phyloP scores from a whole-genome alignment of 2,113 vertebrate genomes.

The Prochilodus magdalenae region DNA sequence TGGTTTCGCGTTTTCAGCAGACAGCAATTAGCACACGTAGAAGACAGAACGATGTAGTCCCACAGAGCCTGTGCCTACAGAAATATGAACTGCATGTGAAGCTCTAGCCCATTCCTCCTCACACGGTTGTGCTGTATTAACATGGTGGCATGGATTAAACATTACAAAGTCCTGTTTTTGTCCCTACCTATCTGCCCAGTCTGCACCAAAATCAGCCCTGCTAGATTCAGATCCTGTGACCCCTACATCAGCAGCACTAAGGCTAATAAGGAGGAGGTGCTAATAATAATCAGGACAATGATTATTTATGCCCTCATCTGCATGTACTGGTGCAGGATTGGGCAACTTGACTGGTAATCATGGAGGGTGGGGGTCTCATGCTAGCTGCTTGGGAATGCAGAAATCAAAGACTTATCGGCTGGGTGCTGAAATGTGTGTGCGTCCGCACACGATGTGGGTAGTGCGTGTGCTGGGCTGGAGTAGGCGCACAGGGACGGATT shows the following conservation, averaged over 20 bases:
- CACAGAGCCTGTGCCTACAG: background rate
- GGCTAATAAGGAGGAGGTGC: slow-evolving; percentile 11
- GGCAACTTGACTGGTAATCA: slow-evolving; percentile 14
- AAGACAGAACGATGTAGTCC: slow-evolving; percentile 55
- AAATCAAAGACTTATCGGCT: slow-evolving; percentile 64
- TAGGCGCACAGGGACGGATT: slow-evolving; percentile 22
- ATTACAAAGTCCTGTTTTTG: background rate
- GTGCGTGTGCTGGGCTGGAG: slow-evolving; percentile 25
- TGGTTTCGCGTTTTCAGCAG: slow-evolving; percentile 48
- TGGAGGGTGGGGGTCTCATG: slow-evolving; percentile 5
- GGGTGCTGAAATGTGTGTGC: slow-evolving; percentile 28
- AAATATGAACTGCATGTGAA: background rate
- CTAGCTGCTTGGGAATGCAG: slow-evolving; percentile 58
- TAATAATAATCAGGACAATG: slow-evolving; percentile 42
- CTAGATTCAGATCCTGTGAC: background rate
- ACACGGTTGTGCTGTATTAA: background rate
- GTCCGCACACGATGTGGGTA: background rate
- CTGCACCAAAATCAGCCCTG: background rate
- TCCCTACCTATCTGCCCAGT: background rate
- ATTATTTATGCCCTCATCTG: slow-evolving; percentile 43
- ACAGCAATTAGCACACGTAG: slow-evolving; percentile 52
- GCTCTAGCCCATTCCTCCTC: background rate
- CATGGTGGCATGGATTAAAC: background rate
- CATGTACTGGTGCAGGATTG: slow-evolving; percentile 33
- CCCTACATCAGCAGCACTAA: background rate